phyloP scores from a whole-genome alignment of 2,888 invertebrate species.

The Clistopyga incitator region DNA sequence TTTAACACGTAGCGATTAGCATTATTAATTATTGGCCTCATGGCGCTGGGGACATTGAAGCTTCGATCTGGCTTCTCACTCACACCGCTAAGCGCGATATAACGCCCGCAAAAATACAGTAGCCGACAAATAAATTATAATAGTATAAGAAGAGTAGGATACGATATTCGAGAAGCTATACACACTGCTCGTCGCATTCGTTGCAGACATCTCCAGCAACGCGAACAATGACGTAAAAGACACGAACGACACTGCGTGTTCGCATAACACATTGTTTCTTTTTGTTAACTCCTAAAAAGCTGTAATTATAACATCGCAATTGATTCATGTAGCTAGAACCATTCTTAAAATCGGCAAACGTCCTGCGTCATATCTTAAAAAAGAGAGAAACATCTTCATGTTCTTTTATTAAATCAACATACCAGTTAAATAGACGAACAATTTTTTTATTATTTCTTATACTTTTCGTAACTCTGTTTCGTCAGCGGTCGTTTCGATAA shows the following conservation, averaged over 20 bases:
- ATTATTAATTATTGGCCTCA: slow-evolving; percentile 11
- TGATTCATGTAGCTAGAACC: slow-evolving; percentile 64
- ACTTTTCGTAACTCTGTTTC: slow-evolving; percentile 37
- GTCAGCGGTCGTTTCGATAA: slow-evolving; percentile 12
- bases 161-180: slow-evolving; percentile 33
- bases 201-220: slow-evolving; percentile 47
- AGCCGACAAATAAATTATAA: slow-evolving; percentile 58
- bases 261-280: slow-evolving; percentile 44
- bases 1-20: slow-evolving; percentile 8
- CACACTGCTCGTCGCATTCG: slow-evolving; percentile 39
- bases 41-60: slow-evolving; percentile 20
- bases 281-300: slow-evolving; percentile 66
- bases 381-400: slow-evolving; percentile 65
- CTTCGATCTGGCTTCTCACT: slow-evolving; percentile 36
- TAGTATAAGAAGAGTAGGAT: slow-evolving; percentile 32
- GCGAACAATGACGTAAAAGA: slow-evolving; percentile 35
- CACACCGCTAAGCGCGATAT: slow-evolving; percentile 30
- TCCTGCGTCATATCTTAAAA: slow-evolving; percentile 67
- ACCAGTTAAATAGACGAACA: slow-evolving; percentile 68
- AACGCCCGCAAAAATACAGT: slow-evolving; percentile 33
- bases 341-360: slow-evolving; percentile 67
- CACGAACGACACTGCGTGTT: slow-evolving; percentile 30
- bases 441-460: slow-evolving; percentile 48
- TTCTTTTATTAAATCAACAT: slow-evolving; percentile 66
- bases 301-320: slow-evolving; percentile 65